Conservation (phyloP, 2,888 invertebrate genomes). For the Hypselothyrea guttata region DNA sequence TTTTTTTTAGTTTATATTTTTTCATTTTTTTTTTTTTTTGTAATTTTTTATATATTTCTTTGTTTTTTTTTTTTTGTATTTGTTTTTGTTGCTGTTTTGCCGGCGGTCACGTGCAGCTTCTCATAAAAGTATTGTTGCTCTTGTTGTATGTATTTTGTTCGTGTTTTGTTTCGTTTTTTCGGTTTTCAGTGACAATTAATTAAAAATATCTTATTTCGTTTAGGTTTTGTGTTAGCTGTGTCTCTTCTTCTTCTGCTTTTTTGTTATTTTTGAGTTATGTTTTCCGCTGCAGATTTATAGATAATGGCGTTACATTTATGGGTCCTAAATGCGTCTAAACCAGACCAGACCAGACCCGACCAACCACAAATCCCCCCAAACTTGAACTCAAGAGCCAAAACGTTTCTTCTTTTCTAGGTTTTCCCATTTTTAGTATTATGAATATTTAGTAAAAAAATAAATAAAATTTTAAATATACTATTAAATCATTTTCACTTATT, state of each 20-base stretch:
- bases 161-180: background rate
- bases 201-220: slow-evolving; percentile 77
- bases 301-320: slow-evolving; percentile 74
- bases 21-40: slow-evolving; percentile 9
- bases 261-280: slow-evolving; percentile 75
- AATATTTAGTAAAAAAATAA: no score
- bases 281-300: slow-evolving; percentile 77
- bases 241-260: slow-evolving; percentile 19
- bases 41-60: no score
- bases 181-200: slow-evolving; percentile 66
- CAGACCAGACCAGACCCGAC: background rate
- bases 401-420: no score
- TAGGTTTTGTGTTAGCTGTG: slow-evolving; percentile 44
- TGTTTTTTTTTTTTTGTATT: slow-evolving; percentile 1
- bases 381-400: no score
- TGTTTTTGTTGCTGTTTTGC: slow-evolving; percentile 40
- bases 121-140: slow-evolving; percentile 50
- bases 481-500: no score
- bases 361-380: no score
- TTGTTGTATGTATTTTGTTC: slow-evolving; percentile 29
- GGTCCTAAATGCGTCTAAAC: slow-evolving; percentile 53
- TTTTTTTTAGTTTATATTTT: slow-evolving; percentile 48
- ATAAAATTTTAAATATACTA: no score
- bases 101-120: slow-evolving; percentile 65
- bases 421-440: no score